These are phyloP conservation scores for Psilopogon haemacephalus DNA, from an alignment of 2,113 vertebrate species.

Conservation along the genomic window DNA sequence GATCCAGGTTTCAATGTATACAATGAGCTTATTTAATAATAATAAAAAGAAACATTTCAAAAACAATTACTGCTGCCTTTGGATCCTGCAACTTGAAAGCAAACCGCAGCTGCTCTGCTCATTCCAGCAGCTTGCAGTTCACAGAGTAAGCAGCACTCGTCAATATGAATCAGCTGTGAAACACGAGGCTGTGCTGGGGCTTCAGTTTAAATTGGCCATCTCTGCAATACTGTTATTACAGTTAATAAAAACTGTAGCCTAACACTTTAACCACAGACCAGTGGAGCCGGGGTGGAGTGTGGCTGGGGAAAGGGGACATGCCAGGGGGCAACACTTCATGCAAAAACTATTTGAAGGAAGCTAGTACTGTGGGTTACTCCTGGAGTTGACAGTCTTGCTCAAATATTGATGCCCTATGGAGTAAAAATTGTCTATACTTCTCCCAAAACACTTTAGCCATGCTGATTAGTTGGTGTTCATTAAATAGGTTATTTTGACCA, in stretches of 20 bases:
- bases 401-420: neutral
- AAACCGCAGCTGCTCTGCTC: slow-evolving; percentile 36
- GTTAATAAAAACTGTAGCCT: slow-evolving; percentile 54
- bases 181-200: neutral
- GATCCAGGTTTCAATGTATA: slow-evolving; percentile 1
- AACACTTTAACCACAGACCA: slow-evolving; percentile 40
- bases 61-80: slow-evolving; percentile 62
- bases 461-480: neutral
- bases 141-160: slow-evolving; percentile 34
- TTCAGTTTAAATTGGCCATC: slow-evolving; percentile 38
- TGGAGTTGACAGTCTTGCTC: neutral
- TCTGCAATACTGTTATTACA: slow-evolving; percentile 41
- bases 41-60: slow-evolving; percentile 67
- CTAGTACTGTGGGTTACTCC: neutral
- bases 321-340: neutral
- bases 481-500: neutral
- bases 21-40: slow-evolving; percentile 57
- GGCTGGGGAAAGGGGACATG: neutral
- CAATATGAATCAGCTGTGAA: slow-evolving; percentile 58
- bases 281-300: neutral
- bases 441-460: neutral
- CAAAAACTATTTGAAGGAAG: neutral
- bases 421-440: neutral
- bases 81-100: slow-evolving; percentile 64
- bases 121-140: slow-evolving; percentile 50